Conservation (phyloP, 2,888 invertebrate species). For the Eupeodes latifasciatus region DNA sequence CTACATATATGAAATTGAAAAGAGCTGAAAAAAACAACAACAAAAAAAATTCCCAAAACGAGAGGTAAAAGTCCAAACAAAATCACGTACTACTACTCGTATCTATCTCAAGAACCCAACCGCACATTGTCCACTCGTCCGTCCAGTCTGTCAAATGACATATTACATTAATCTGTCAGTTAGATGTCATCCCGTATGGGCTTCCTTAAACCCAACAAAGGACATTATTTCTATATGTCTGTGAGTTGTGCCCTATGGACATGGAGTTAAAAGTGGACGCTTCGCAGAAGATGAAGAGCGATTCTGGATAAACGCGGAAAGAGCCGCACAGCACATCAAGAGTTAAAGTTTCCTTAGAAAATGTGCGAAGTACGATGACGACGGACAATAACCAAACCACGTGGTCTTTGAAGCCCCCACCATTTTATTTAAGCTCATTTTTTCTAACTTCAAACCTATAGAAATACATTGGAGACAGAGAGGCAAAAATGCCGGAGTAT, state of each 20-base stretch:
- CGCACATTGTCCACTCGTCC: constrained; percentile 53
- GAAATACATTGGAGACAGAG: background rate
- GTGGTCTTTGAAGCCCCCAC: constrained; percentile 59
- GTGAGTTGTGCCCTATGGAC: background rate
- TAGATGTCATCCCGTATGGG: constrained; percentile 51
- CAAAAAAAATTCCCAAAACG: constrained; percentile 1
- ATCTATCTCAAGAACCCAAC: constrained; percentile 34
- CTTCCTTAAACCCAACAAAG: background rate
- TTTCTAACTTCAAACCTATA: constrained; percentile 42
- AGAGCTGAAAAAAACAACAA: background rate
- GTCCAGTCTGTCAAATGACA: constrained; percentile 46
- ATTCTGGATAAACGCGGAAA: constrained; percentile 56
- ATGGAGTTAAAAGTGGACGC: background rate
- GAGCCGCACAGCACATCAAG: constrained; percentile 40
- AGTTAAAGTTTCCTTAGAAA: constrained; percentile 12
- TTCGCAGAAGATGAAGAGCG: constrained; percentile 5
- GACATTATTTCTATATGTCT: background rate
- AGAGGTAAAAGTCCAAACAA: constrained; percentile 35
- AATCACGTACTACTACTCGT: constrained; percentile 37
- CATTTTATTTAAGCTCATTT: constrained; percentile 38
- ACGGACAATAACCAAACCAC: constrained; percentile 49
- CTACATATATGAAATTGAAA: constrained; percentile 45
- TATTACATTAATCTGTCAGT: constrained; percentile 73
- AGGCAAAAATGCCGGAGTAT: background rate
- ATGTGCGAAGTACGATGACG: constrained; percentile 9